phyloP scores from a whole-genome alignment of 2,888 invertebrate genomes.

The Heliothis peltigera region DNA sequence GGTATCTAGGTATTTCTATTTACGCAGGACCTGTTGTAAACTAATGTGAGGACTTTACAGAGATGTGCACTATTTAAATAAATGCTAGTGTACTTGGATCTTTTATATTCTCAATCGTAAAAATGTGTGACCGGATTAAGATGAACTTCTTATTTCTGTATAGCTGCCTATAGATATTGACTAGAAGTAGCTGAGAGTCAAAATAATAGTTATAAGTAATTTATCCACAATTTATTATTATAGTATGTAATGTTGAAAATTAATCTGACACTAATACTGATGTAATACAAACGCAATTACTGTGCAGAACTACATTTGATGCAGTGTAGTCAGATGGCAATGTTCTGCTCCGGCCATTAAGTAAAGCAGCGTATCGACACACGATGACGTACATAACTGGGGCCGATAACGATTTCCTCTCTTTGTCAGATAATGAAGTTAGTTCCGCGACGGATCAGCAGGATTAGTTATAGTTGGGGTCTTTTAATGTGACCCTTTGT shows the following conservation, averaged over 20 bases:
- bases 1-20: neutral
- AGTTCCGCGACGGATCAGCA: conserved; percentile 48
- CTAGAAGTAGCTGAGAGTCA: too few relatives aligned
- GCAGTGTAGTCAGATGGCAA: conserved; percentile 16
- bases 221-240: too few relatives aligned
- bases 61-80: too few relatives aligned
- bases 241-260: too few relatives aligned
- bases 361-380: conserved; percentile 46
- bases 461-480: conserved; percentile 51
- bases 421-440: conserved; percentile 53
- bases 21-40: neutral
- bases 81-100: too few relatives aligned
- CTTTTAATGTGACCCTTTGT: conserved; percentile 24
- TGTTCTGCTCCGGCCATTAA: conserved; percentile 40
- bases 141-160: too few relatives aligned
- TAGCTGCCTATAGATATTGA: too few relatives aligned
- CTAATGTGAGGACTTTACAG: too few relatives aligned
- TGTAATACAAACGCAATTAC: neutral
- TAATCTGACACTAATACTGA: neutral
- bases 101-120: too few relatives aligned
- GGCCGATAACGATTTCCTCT: conserved; percentile 48
- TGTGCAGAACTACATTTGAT: neutral
- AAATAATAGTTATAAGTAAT: too few relatives aligned
- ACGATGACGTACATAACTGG: conserved; percentile 42
- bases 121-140: too few relatives aligned